Conservation (phyloP, 1,140 invertebrate genomes). For the Panulirus ornatus region DNA sequence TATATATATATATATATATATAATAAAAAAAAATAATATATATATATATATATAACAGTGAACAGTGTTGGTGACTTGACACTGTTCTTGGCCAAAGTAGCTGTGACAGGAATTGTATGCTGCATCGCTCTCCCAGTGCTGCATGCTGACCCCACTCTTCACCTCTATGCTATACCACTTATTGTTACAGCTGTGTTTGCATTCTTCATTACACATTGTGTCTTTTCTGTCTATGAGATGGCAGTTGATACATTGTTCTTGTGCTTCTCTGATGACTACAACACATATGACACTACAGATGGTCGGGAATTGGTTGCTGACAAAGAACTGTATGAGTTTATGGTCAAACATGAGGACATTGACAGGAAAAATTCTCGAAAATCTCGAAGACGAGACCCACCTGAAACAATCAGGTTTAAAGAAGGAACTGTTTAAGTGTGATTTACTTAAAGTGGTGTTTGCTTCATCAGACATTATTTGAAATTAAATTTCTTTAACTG, state of each 20-base stretch:
- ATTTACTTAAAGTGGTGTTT: background rate
- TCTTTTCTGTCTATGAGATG: conserved; percentile 95
- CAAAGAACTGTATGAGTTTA: conserved; percentile 65
- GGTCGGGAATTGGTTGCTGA: conserved; percentile 60
- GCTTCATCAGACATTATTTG: background rate
- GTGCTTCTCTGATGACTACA: conserved; percentile 88
- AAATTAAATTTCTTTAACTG: no score
- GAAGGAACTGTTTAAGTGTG: conserved; percentile 44
- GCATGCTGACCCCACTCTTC: conserved; percentile 81
- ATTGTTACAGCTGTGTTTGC: conserved; percentile 80
- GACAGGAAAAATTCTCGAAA: conserved; percentile 46
- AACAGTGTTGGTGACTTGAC: conserved; percentile 93
- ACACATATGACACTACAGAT: conserved; percentile 65
- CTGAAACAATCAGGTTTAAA: conserved; percentile 64
- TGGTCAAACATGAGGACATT: conserved; percentile 67
- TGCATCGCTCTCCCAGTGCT: conserved; percentile 63
- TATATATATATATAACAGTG: no score
- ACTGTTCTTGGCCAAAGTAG: conserved; percentile 91
- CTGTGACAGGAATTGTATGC: conserved; percentile 82
- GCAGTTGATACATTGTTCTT: conserved; percentile 97
- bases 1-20: no score
- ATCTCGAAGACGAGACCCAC: conserved; percentile 30
- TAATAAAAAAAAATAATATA: no score
- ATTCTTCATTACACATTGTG: conserved; percentile 89
- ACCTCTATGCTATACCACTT: conserved; percentile 79